Percentiles rank a stretch among this genome's conserved stretches.
These are phyloP conservation scores for Brachyptera risi DNA, from an alignment of 2,888 invertebrate genomes.

Conservation along the genomic window DNA sequence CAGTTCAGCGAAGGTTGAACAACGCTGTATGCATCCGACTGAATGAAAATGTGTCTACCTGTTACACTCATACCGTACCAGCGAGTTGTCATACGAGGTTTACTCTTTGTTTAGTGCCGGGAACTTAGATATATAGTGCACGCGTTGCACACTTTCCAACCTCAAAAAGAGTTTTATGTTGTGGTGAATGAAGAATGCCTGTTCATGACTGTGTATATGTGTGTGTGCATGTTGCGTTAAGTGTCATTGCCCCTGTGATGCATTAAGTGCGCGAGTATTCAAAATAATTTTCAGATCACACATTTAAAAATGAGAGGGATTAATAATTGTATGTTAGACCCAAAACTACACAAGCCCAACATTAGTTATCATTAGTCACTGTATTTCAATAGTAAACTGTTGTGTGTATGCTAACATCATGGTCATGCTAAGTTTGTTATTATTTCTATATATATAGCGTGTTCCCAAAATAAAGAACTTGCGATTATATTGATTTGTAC, in stretches of 20 bases:
- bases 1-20: too few species aligned
- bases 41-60: too few species aligned
- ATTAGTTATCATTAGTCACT: background rate
- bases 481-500: conserved; percentile 17
- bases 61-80: too few species aligned
- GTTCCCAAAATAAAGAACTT: conserved; percentile 33
- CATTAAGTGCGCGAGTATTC: conserved; percentile 19
- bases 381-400: too few species aligned
- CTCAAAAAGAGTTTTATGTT: conserved; percentile 4
- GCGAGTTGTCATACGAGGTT: too few species aligned
- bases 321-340: too few species aligned
- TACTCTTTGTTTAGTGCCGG: background rate
- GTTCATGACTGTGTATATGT: conserved; percentile 9
- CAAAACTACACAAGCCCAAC: too few species aligned
- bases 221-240: conserved; percentile 11
- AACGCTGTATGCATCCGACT: too few species aligned
- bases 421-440: conserved; percentile 30
- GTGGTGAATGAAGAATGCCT: conserved; percentile 10
- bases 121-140: background rate
- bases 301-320: conserved; percentile 19
- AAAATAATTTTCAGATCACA: conserved; percentile 2
- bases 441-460: conserved; percentile 34
- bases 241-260: conserved; percentile 26
- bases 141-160: background rate
- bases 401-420: conserved; percentile 5